Base-by-base conservation (phyloP, 2,888 invertebrate species). In the Escarpia spicata region DNA sequence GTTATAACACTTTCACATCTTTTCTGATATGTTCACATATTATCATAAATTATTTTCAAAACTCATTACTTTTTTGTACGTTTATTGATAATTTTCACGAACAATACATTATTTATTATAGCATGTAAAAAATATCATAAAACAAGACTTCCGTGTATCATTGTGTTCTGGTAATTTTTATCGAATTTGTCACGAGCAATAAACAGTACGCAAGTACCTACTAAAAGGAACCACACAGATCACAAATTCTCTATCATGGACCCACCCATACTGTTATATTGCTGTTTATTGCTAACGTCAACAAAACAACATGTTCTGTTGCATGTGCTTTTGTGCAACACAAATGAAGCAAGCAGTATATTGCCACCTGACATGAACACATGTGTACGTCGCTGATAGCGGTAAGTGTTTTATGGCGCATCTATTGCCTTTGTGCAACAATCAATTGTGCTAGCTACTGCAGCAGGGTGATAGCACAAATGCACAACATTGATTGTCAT, bases 361-460 rank as follows among this genome's bases (percentile, higher is more conserved):
- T 75, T 75, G 75, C 75, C 6, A 26, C n/a, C 75, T 75, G 75
- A 75, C 75, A 75, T 75, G 75, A 75, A 75, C 75, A 75, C 19
- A 26, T 75, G 75, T 75, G 75, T 75, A 75, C 26, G n/a, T 6
- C 75, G 75, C 75, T 75, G 75, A 75, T 75, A 75, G 75, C 75
- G 6, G 15, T 75, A 75, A 75, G 75, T 75, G 75, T 75, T 75
- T 75, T 75, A 75, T 26, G 75, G 6, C 75, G 19, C 75, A 19
- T 4, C 26, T 19, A n/a, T n/a, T 26, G 75, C 75, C 75, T 75
- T 75, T 75, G 75, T 26, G 26, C 75, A 26, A n/a, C 75, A 75
- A 75, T 75, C 75, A 75, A 75, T 75, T 75, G 75, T 26, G 75
- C 75, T 75, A 75, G 75, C 75, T 75, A 19, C 75, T 75, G 75